These are phyloP conservation scores for Carabus problematicus DNA, from an alignment of 2,888 invertebrate species.

Conservation along the genomic window DNA sequence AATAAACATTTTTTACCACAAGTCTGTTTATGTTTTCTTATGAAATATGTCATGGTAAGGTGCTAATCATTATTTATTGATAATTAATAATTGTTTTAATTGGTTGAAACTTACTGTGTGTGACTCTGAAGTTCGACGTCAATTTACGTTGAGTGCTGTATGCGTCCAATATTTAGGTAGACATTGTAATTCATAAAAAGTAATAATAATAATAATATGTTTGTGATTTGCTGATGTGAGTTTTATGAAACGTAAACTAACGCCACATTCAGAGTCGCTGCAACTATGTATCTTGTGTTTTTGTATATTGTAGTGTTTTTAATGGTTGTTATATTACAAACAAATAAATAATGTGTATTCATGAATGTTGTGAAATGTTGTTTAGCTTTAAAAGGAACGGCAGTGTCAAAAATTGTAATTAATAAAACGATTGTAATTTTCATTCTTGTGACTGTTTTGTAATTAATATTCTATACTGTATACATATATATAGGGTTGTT, in stretches of 20 bases:
- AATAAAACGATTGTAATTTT: constrained; percentile 23
- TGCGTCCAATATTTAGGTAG: too few species aligned
- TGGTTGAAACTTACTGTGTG: too few species aligned
- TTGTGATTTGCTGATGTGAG: too few species aligned
- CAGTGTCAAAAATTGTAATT: constrained; percentile 16
- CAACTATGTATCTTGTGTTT: constrained; percentile 3
- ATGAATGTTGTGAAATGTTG: constrained; percentile 32
- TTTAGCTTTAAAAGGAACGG: constrained; percentile 36
- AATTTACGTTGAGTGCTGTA: too few species aligned
- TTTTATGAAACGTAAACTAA: neutral
- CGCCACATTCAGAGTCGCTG: constrained; percentile 21
- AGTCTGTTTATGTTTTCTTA: constrained; percentile 25
- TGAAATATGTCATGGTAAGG: constrained; percentile 37
- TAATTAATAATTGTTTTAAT: neutral
- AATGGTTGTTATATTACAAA: constrained; percentile 37
- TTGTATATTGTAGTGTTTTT: constrained; percentile 42
- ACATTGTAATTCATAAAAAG: too few species aligned
- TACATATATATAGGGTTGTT: constrained; percentile 17
- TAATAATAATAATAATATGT: too few species aligned
- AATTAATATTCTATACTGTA: constrained; percentile 6
- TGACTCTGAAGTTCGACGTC: too few species aligned
- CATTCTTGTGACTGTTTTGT: constrained; percentile 19
- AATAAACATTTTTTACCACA: too few species aligned
- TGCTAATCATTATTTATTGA: constrained; percentile 29
- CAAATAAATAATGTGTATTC: constrained; percentile 27